Conservation (phyloP, 2,888 invertebrate species). For the Koerneria pararmatus region DNA sequence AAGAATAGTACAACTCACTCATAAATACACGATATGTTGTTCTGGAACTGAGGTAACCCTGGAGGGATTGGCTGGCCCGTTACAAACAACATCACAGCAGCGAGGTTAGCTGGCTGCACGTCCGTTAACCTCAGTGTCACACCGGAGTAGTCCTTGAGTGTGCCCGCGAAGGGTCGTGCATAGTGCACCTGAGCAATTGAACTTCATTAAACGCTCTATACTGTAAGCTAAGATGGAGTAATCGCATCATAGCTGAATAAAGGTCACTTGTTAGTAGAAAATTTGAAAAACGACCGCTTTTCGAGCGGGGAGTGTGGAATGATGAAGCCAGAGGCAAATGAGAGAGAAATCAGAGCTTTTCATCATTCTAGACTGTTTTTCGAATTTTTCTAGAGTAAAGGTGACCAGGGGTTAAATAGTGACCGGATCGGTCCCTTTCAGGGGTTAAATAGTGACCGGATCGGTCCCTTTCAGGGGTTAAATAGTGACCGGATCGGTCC, state of each 20-base stretch:
- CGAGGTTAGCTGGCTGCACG: conserved; percentile 28
- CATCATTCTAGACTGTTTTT: too few species aligned
- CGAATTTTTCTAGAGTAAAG: too few species aligned
- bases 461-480: too few species aligned
- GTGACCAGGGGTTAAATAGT: too few species aligned
- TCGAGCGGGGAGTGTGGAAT: too few species aligned
- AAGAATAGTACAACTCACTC: not conserved
- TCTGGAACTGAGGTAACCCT: conserved; percentile 48
- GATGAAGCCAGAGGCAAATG: too few species aligned
- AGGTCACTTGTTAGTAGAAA: not conserved
- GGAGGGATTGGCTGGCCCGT: conserved; percentile 60
- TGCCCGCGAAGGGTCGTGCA: conserved; percentile 57
- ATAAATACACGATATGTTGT: conserved; percentile 64
- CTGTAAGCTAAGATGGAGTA: not conserved
- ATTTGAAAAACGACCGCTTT: too few species aligned
- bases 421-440: too few species aligned
- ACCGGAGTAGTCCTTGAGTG: conserved; percentile 61
- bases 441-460: too few species aligned
- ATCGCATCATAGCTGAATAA: not conserved
- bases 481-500: too few species aligned
- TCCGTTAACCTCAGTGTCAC: conserved; percentile 59
- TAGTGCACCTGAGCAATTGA: conserved; percentile 44
- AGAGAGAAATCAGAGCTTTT: too few species aligned
- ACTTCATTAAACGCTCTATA: not conserved
- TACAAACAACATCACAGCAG: conserved; percentile 62